Base-by-base conservation (phyloP, 2,888 invertebrate species). In the Polydrusus tereticollis region DNA sequence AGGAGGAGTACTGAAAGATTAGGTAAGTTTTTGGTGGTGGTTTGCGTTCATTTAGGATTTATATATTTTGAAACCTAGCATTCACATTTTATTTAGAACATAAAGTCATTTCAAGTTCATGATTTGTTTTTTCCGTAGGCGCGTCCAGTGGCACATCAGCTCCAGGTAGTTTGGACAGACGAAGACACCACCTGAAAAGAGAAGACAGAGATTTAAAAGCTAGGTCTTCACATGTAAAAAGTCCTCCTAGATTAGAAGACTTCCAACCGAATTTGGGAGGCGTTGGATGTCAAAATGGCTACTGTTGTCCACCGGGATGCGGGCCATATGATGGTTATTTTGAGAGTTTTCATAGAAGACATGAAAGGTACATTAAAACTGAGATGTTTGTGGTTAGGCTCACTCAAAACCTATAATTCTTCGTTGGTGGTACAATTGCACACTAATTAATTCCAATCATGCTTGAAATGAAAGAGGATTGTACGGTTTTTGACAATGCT, bases 141-240 rank as follows among this genome's bases (percentile, higher is more conserved):
- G 14, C 52, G 14, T 52, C n/a, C 47, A 18, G 36, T 45, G 73
- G 73, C 12, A 43, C 73, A 8, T 73, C 73, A 12, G 74, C 60
- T 23, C 72, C 74, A 2, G 90, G 90, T 76, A 86, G 90, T 77
- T 88, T 91, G 78, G 87, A 90, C 74, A 86, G 89, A 69, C 85
- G 89, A 52, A 87, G 88, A 45, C 81, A 73, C 8, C 75, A 75
- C n/a, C 66, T 76, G 14, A 78, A 76, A 66, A 70, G 81, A 41
- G 87, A 87, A 73, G 91, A 91, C 76, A 86, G 91, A 43, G 92
- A 92, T 80, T 89, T 89, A 63, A 91, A 91, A 83, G 88, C 90
- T 63, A 87, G 89, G 76, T 91, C 91, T 6, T 88, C 90, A 26
- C 84, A 90, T 81, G 86, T 89, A 7, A 84, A 85, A 73, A 83